Percentiles rank a stretch among this genome's conserved stretches.
Evolutionary conservation across 2,113 vertebrate species (phyloP).

Genomic region (Centropus unirufus): DNA sequence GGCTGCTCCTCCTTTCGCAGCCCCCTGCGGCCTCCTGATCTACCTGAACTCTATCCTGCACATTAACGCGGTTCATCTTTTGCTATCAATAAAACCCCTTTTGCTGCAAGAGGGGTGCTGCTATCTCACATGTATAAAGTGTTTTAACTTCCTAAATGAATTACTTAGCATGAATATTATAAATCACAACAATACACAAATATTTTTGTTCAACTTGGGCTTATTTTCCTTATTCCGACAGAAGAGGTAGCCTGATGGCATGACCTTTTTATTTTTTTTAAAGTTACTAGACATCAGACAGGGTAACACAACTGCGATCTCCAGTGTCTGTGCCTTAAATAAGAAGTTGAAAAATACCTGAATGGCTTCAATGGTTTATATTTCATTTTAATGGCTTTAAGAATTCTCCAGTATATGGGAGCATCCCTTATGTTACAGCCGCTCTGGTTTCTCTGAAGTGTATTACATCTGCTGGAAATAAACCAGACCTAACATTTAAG

Average conservation of each 20-base stretch:
- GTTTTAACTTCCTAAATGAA: constrained; percentile 25
- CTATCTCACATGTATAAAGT: not conserved
- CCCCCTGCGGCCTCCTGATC: not conserved
- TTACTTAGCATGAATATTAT: not conserved
- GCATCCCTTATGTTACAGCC: constrained; percentile 52
- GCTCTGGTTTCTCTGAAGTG: constrained; percentile 52
- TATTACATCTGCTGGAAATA: constrained; percentile 66
- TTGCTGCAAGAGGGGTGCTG: not conserved
- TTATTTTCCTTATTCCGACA: constrained; percentile 26
- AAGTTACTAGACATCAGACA: constrained; percentile 55
- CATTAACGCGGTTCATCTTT: fast-evolving
- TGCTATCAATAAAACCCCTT: not conserved
- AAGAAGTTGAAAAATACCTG: constrained; percentile 66
- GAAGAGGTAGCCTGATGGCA: constrained; percentile 26
- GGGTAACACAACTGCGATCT: constrained; percentile 63
- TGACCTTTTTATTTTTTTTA: not conserved
- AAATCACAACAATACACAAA: constrained; percentile 22
- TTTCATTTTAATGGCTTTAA: constrained; percentile 75
- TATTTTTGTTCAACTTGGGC: constrained; percentile 2
- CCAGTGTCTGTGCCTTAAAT: constrained; percentile 52
- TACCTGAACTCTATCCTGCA: not conserved
- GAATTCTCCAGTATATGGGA: constrained; percentile 56
- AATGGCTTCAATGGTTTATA: constrained; percentile 53
- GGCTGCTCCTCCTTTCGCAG: not conserved
- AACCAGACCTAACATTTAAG: constrained; percentile 68